A percentile compares a stretch with the other conserved stretches of the same genome.
Evolutionary conservation across 2,113 vertebrate genomes (phyloP).

Genomic region (Hypocryptadius cinnamomeus): DNA sequence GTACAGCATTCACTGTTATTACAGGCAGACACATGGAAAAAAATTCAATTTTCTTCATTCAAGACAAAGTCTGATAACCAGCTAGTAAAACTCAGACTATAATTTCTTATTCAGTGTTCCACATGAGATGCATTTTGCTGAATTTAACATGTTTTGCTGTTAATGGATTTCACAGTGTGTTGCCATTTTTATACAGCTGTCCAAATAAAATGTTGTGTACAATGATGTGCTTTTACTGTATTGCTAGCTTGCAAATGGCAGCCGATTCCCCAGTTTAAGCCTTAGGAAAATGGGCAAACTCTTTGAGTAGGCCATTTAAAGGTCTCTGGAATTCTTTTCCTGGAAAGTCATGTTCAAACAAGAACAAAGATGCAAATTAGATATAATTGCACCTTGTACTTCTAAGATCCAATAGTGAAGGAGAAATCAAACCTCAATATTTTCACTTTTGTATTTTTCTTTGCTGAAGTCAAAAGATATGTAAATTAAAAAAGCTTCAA

Average conservation of each 20-base stretch:
- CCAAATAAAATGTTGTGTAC: conserved; percentile 46
- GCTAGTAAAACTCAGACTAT: conserved; percentile 48
- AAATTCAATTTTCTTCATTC: conserved; percentile 26
- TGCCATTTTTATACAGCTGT: conserved; percentile 59
- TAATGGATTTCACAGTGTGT: conserved; percentile 62
- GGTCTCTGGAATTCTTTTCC: neutral
- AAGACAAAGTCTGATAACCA: conserved; percentile 49
- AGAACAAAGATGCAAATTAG: neutral
- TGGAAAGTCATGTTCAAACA: neutral
- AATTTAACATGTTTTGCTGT: conserved; percentile 59
- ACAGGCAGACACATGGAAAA: neutral
- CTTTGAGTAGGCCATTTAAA: neutral
- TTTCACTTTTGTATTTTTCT: neutral
- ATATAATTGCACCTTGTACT: neutral
- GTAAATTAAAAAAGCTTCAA: neutral
- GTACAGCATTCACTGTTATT: neutral
- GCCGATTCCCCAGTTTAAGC: neutral
- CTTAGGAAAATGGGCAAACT: neutral
- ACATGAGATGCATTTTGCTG: conserved; percentile 58
- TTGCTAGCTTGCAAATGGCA: conserved; percentile 32
- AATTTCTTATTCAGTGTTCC: conserved; percentile 60
- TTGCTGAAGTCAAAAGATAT: neutral
- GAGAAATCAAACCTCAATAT: neutral
- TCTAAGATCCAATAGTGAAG: neutral
- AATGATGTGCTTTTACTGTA: conserved; percentile 28